Evolutionary conservation across 2,113 vertebrate species (phyloP).

Genomic region (Genyomyrus donnyi): DNA sequence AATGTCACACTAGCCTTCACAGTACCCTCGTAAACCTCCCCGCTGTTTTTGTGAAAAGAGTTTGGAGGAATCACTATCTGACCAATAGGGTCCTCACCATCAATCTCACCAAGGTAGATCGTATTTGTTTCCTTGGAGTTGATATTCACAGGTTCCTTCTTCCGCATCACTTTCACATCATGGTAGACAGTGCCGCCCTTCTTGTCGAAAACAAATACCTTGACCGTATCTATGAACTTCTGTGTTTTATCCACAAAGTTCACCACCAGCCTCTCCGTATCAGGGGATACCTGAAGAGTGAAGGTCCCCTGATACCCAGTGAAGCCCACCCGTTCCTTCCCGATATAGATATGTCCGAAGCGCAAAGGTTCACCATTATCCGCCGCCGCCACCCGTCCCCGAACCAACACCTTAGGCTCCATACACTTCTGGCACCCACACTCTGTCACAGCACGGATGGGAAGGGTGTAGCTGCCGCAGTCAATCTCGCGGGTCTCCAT

Average conservation of each 20-base stretch:
- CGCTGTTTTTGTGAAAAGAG: conserved; percentile 66
- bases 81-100: conserved; percentile 66
- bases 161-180: conserved; percentile 81
- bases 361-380: conserved; percentile 80
- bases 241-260: conserved; percentile 76
- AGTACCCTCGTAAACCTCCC: conserved; percentile 69
- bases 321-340: conserved; percentile 69
- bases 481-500: conserved; percentile 67
- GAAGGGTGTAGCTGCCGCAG: conserved; percentile 69
- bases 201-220: conserved; percentile 81
- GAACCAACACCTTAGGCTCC: conserved; percentile 68
- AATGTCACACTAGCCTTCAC: conserved; percentile 90
- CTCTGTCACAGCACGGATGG: conserved; percentile 70
- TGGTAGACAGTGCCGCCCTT: conserved; percentile 79
- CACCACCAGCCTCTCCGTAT: conserved; percentile 71
- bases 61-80: conserved; percentile 78
- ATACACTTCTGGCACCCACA: conserved; percentile 80
- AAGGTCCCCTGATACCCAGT: conserved; percentile 88
- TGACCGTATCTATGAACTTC: conserved; percentile 75
- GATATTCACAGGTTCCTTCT: conserved; percentile 67
- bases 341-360: conserved; percentile 81
- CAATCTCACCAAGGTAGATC: conserved; percentile 68
- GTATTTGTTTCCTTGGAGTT: conserved; percentile 62
- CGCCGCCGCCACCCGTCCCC: conserved; percentile 71
- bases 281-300: conserved; percentile 73